phyloP scores from a whole-genome alignment of 2,888 invertebrate species.

The Sisyra terminalis region DNA sequence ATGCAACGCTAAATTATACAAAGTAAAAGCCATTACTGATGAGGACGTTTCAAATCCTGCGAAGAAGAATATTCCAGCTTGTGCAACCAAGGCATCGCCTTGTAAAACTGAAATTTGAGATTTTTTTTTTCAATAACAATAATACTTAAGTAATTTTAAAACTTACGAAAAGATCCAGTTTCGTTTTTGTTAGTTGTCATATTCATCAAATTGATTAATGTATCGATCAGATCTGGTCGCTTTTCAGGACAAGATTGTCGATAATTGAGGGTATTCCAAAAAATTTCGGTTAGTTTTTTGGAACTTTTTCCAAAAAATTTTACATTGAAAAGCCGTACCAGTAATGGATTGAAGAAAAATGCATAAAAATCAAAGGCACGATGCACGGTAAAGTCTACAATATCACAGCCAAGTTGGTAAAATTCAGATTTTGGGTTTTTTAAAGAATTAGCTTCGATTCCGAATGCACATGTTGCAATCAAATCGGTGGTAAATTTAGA shows the following conservation, averaged over 20 bases:
- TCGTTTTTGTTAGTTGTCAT: too few species aligned
- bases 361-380: not conserved
- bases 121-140: too few species aligned
- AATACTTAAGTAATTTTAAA: too few species aligned
- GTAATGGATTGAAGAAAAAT: not conserved
- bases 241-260: too few species aligned
- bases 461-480: conserved; percentile 2
- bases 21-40: not conserved
- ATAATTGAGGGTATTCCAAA: too few species aligned
- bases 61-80: not conserved
- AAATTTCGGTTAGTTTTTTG: not conserved
- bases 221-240: too few species aligned
- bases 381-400: not conserved
- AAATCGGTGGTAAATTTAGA: conserved; percentile 3
- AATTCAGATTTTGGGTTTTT: not conserved
- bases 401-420: not conserved
- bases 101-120: not conserved
- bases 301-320: conserved; percentile 1
- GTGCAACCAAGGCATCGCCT: not conserved
- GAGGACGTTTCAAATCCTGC: not conserved
- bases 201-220: too few species aligned
- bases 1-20: not conserved
- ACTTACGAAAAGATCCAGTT: too few species aligned
- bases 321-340: not conserved
- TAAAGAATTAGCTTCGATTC: conserved; percentile 1